Percentiles rank a stretch among this genome's conserved stretches.
These are phyloP conservation scores for Dipus sagitta DNA, from an alignment of 2,797 vertebrate genomes.

Conservation along the genomic window DNA sequence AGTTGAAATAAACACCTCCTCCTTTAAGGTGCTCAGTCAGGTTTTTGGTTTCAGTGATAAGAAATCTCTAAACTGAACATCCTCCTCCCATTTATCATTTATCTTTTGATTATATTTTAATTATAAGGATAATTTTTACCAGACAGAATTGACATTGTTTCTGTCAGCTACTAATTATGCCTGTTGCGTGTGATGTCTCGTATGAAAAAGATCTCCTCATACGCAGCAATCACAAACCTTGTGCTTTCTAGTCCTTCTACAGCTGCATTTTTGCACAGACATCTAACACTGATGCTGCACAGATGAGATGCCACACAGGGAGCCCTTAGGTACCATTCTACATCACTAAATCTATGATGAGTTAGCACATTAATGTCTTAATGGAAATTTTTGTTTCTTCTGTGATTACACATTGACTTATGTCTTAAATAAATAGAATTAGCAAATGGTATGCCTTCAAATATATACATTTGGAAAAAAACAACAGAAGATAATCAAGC, in stretches of 20 bases:
- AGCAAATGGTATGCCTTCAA: too few species aligned
- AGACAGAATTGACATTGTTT: background rate
- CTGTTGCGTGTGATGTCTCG: background rate
- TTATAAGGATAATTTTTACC: too few species aligned
- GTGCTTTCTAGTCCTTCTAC: background rate
- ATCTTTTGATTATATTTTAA: background rate
- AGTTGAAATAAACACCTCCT: background rate
- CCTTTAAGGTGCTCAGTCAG: background rate
- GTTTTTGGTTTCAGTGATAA: background rate
- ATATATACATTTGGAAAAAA: too few species aligned
- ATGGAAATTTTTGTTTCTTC: slow-evolving; percentile 24
- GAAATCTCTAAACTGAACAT: background rate
- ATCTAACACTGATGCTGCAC: background rate
- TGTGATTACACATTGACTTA: background rate
- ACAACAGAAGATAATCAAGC: too few species aligned
- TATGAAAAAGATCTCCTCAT: slow-evolving; percentile 20
- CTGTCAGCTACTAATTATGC: background rate
- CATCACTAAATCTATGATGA: background rate
- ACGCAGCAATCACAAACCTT: background rate
- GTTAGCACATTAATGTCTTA: background rate
- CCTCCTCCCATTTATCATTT: background rate
- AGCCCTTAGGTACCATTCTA: background rate
- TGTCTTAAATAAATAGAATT: too few species aligned
- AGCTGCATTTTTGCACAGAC: background rate
- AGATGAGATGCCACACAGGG: slow-evolving; percentile 22